Evolutionary conservation across 35 echinoderm and acorn worm species (phyloP), one percentile per base, ranked within the genome.

Genomic region (Amphiura filiformis): DNA sequence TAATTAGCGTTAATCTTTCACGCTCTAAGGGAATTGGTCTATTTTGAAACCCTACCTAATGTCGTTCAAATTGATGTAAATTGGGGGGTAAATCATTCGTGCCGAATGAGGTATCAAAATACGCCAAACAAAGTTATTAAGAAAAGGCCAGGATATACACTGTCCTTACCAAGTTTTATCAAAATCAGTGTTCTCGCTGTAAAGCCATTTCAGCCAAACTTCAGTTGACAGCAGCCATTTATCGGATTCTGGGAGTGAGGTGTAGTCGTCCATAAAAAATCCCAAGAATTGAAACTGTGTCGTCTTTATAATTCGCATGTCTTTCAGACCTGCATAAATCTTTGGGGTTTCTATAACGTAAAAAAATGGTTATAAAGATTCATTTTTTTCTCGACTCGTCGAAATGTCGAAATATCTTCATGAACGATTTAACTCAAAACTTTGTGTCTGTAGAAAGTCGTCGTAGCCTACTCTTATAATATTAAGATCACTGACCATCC

Each of bases 241-340:
- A 7, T 35, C 82, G 5, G 81, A 70, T 34, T 93, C 91, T 4
- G 91, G 91, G 2, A 93, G 78, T 15, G 86, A 83, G 22, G 91
- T 93, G 49, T 83, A 93, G n/a, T 84, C 49, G 31, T 93, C 91
- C 39, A 36, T 82, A 64, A 78, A 52, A 75, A 93, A 93, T 5
- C 86, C 86, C 4, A 56, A 81, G 56, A 93, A 93, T 15, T 86
- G 86, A 56, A 86, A 93, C 47, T 93, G 39, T 37, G 91, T 89
- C 28, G 91, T 93, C 61, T 93, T 93, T 26, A 93, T 36, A 38
- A 93, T 65, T 34, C 83, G 88, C 86, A 93, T 75, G 37, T 83
- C 80, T n/a, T 88, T 93, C 31, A 93, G 36, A 37, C 91, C 91
- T 44, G 79, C 57, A 37, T 56, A 84, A 23, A 93, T 86, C 61